These are phyloP conservation scores for Lasioglossum lativentre DNA, from an alignment of 2,888 invertebrate genomes.

Conservation along the genomic window DNA sequence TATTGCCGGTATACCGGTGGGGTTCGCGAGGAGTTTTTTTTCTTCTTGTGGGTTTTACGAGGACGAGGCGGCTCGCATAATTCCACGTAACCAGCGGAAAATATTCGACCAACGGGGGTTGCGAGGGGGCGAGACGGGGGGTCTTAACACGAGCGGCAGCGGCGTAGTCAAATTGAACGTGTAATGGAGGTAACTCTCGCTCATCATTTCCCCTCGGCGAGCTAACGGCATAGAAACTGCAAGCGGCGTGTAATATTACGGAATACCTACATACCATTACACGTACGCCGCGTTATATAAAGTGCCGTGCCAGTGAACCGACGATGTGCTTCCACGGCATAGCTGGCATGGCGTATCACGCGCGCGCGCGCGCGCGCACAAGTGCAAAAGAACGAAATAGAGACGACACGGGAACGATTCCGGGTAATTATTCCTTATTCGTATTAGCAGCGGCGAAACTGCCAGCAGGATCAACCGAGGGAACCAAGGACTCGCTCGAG, in stretches of 20 bases:
- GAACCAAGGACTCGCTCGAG: background rate
- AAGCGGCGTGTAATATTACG: conserved; percentile 77
- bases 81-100: conserved; percentile 29
- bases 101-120: conserved; percentile 30
- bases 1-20: background rate
- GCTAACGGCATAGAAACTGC: conserved; percentile 70
- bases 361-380: background rate
- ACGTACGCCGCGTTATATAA: conserved; percentile 54
- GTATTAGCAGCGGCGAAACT: background rate
- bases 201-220: conserved; percentile 58
- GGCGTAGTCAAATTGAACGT: conserved; percentile 63
- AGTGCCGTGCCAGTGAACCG: conserved; percentile 26
- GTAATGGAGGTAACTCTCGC: conserved; percentile 70
- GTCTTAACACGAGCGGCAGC: conserved; percentile 30
- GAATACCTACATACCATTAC: conserved; percentile 75
- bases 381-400: conserved; percentile 37
- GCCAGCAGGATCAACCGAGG: background rate
- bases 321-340: conserved; percentile 15
- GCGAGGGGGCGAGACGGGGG: background rate
- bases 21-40: background rate
- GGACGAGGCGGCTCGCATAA: conserved; percentile 10
- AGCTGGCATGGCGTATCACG: background rate
- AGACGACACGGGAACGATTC: conserved; percentile 12
- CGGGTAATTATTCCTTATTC: conserved; percentile 38
- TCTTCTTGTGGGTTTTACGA: conserved; percentile 10